Evolutionary conservation across 2,797 vertebrate species (phyloP).

Genomic region (Oceanodroma leucorhoa): DNA sequence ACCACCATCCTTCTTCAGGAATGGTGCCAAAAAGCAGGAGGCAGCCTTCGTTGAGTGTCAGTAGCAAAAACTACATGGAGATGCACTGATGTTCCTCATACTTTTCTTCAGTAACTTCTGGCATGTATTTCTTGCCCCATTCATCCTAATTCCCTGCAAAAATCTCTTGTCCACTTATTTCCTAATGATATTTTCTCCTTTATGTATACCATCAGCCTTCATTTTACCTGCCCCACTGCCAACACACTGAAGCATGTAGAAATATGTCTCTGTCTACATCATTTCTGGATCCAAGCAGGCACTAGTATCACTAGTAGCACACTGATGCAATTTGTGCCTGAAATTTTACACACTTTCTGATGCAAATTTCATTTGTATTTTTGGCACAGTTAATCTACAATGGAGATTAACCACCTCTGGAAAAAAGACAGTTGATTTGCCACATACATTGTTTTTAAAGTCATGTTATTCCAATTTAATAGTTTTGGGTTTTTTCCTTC

Average conservation of each 20-base stretch:
- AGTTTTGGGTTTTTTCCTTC: too few species aligned
- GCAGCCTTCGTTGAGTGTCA: background rate
- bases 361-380: background rate
- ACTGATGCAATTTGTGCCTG: background rate
- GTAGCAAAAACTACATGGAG: background rate
- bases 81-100: background rate
- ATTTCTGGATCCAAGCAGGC: background rate
- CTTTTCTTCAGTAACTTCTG: background rate
- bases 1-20: background rate
- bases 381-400: background rate
- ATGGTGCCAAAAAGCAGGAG: background rate
- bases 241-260: background rate
- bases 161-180: background rate
- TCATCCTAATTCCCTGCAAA: background rate
- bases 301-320: background rate
- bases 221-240: background rate
- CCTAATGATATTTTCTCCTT: background rate
- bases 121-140: background rate
- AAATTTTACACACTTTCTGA: background rate
- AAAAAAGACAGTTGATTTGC: background rate
- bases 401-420: background rate
- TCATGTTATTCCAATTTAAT: background rate
- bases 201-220: background rate
- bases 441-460: background rate
- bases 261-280: background rate